Base-by-base conservation (phyloP, 2,797 vertebrate genomes). In the Gymnothorax javanicus region DNA sequence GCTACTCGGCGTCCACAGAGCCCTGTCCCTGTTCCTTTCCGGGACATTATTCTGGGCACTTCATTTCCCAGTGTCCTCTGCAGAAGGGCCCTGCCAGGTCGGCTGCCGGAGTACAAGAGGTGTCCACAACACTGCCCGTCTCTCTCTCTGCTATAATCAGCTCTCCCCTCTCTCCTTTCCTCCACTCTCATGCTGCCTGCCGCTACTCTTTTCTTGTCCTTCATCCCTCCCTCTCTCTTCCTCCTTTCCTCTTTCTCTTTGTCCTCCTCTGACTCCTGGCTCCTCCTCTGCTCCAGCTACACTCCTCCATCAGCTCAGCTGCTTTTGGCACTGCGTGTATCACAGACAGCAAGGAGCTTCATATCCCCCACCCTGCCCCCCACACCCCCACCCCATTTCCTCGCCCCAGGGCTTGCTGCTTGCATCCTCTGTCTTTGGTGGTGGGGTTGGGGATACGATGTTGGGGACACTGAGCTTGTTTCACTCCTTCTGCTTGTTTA, bases 141-240 rank as follows among this genome's bases (percentile, higher is more conserved):
- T 13, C 62, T 15, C 27, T 82, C 8, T 27, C 17, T 73, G 62
- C 3, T 0, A 64, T 27, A 1, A 62, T 82, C 17, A 64, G 84
- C 82, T 6, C 0, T 82, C 56, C 33, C 87, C 20, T 43, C 15
- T 23, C 17, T 23, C 12, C 0, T 56, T 33, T 6, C 73, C 6
- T 75, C 69, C 83, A 4, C 64, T 43, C 62, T 25, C n/a, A 7
- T 17, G 0, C 69, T 85, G 25, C 83, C 20, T 54, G 4, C 7
- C 57, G 33, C 50, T 43, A 3, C 4, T 7, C 33, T 33, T n/a
- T 71, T 85, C 84, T 79, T 83, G 73, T 86, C 73, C 77, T 88
- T 60, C 90, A 85, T 85, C 52, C 25, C 58, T 17, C 50, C 60
- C 84, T 1, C 57, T 12, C 60, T 79, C 25, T 4, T 87, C 50